phyloP scores from a whole-genome alignment of 1,140 invertebrate species.

The Drosophila orosa region DNA sequence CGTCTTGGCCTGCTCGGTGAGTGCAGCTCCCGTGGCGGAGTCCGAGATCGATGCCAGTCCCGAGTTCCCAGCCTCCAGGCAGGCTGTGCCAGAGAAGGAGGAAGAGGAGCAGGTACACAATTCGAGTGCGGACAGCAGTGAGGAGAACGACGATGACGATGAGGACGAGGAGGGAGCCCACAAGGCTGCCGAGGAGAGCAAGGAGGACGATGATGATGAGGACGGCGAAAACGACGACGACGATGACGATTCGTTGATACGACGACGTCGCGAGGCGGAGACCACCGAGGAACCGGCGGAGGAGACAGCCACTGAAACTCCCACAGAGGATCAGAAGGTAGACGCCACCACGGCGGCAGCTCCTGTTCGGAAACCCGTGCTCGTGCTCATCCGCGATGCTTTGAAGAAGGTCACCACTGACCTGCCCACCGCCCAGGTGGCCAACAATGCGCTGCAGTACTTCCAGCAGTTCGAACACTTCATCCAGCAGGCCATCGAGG shows the following conservation, averaged over 20 bases:
- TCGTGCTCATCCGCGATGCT: slow-evolving; percentile 78
- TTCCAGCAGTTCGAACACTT: slow-evolving; percentile 83
- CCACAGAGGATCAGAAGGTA: slow-evolving; percentile 33
- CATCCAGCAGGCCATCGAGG: slow-evolving; percentile 78
- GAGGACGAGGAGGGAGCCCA: slow-evolving; percentile 30
- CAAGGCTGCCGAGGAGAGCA: slow-evolving; percentile 43
- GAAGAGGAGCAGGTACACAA: slow-evolving; percentile 17
- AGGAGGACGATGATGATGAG: slow-evolving; percentile 58
- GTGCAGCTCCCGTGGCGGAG: slow-evolving; percentile 30
- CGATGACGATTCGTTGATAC: slow-evolving; percentile 42
- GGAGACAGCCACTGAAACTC: slow-evolving; percentile 40
- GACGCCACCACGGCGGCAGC: slow-evolving; percentile 26
- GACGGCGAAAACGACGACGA: slow-evolving; percentile 30
- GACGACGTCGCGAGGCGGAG: slow-evolving; percentile 54
- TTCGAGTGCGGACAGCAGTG: slow-evolving; percentile 57
- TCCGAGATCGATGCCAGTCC: slow-evolving; percentile 16
- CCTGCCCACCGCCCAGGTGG: slow-evolving; percentile 78
- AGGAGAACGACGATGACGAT: slow-evolving; percentile 44
- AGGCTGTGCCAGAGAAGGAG: slow-evolving; percentile 23
- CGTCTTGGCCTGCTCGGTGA: slow-evolving; percentile 47
- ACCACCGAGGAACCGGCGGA: slow-evolving; percentile 18
- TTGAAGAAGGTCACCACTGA: slow-evolving; percentile 77
- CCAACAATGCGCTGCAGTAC: slow-evolving; percentile 79
- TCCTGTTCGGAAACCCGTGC: slow-evolving; percentile 66
- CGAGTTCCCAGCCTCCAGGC: slow-evolving; percentile 29